A percentile compares a stretch with the other conserved stretches of the same genome.
Conservation (phyloP, 2,113 vertebrate genomes). For the Bufo bufo region DNA sequence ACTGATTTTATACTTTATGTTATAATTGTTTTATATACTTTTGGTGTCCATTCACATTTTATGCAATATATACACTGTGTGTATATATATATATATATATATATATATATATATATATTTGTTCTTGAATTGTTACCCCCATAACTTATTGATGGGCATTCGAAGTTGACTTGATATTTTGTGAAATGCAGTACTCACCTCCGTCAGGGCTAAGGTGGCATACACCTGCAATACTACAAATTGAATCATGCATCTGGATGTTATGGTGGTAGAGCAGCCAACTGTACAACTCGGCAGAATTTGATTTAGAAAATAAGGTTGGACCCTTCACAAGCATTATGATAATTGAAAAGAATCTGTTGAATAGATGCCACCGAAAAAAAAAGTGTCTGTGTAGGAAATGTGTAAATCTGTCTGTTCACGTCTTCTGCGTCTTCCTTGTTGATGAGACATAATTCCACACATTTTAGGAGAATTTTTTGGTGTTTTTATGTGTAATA, state of each 20-base stretch:
- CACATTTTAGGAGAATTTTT: constrained; percentile 11
- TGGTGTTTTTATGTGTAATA: not conserved
- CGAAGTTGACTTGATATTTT: not conserved
- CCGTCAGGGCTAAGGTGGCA: not conserved
- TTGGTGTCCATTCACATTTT: not conserved
- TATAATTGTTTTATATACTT: not conserved
- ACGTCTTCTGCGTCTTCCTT: not conserved
- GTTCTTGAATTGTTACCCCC: not conserved
- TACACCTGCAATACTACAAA: constrained; percentile 32
- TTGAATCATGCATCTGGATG: constrained; percentile 27
- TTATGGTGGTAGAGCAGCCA: constrained; percentile 34
- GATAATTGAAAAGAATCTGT: constrained; percentile 36
- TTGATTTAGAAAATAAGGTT: constrained; percentile 46
- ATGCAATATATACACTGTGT: too few species aligned
- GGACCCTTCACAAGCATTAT: constrained; percentile 13
- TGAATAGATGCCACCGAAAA: constrained; percentile 41
- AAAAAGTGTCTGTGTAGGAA: constrained; percentile 46
- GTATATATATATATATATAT: too few species aligned
- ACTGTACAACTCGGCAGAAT: constrained; percentile 37
- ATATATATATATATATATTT: too few species aligned
- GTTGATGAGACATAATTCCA: constrained; percentile 20
- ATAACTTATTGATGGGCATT: not conserved
- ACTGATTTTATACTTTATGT: not conserved
- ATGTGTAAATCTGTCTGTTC: constrained; percentile 40
- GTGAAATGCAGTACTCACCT: not conserved